phyloP scores from a whole-genome alignment of 2,797 vertebrate genomes.

The Taenioides sp. region DNA sequence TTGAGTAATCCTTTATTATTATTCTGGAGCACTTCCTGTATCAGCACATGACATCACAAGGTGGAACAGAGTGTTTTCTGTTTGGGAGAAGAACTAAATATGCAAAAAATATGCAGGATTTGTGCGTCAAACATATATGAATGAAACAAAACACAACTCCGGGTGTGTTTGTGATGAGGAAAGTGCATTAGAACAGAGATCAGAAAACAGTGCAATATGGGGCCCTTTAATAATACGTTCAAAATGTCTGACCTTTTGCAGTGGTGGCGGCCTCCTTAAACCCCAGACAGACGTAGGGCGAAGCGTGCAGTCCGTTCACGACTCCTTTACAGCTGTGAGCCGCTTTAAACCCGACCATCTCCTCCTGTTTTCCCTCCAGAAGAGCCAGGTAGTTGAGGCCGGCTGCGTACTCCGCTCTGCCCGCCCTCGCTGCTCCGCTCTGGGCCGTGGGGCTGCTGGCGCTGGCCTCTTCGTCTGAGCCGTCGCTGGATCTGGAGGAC shows the following conservation, averaged over 20 bases:
- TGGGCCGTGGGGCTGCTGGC: constrained; percentile 76
- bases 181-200: no score
- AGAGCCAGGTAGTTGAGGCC: constrained; percentile 92
- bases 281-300: constrained; percentile 72
- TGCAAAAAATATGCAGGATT: no score
- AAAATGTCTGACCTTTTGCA: constrained; percentile 70
- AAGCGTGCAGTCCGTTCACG: constrained; percentile 71
- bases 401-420: constrained; percentile 75
- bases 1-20: no score
- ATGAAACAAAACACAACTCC: no score
- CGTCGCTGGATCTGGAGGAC: constrained; percentile 81
- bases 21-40: no score
- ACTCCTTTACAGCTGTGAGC: constrained; percentile 74
- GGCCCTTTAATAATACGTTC: not conserved
- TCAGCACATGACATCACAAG: no score
- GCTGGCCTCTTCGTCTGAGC: constrained; percentile 69
- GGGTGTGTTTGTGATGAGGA: no score
- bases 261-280: constrained; percentile 76
- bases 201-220: no score
- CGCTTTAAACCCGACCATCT: constrained; percentile 67
- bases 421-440: constrained; percentile 21
- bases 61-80: no score
- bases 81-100: no score
- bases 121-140: no score
- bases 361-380: constrained; percentile 71